Base-by-base conservation (phyloP, 2,113 vertebrate genomes). In the Pipra filicauda region DNA sequence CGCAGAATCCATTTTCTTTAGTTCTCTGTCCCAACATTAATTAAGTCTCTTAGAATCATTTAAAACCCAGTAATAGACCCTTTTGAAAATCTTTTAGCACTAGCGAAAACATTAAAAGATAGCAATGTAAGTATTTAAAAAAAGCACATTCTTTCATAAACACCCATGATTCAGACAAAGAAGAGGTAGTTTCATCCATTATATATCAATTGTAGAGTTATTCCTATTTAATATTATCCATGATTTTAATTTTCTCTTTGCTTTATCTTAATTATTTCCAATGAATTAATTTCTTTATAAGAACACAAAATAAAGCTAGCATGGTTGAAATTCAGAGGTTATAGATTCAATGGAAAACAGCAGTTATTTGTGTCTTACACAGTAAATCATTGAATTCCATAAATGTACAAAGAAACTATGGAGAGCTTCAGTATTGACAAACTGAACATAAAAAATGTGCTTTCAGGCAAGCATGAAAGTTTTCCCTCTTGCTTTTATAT, bases 41-140 rank as follows among this genome's bases (percentile, higher is more conserved):
- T 94, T 74, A 85, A 77, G 8, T 44, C 39, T 85, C n/a, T 74
- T 73, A 55, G 61, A 94, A 81, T 87, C 1, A 33, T 86, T 80
- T 48, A 84, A 72, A 80, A 73, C 9, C 8, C 22, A 37, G 9
- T 73, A 84, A 95, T 5, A 81, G 52, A 65, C 3, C 1, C 37
- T 71, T 94, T 83, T 59, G 67, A 92, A 96, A 92, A 75, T 75
- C 46, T 62, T 84, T 65, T 43, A 91, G 37, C 12, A 35, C 17
- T 54, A 65, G 48, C 7, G 93, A 67, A 93, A 89, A 62, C 59
- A 92, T 92, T 89, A 91, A 66, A 91, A 86, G 71, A 88, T 93
- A 92, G 52, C 5, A 73, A 91, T 95, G 61, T 57, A 76, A 74
- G 22, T 70, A 75, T 76, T 91, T 11, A 12, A 83, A 91, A 93